Conservation (phyloP, 1,140 invertebrate species). For the Drosophila tropicalis region DNA sequence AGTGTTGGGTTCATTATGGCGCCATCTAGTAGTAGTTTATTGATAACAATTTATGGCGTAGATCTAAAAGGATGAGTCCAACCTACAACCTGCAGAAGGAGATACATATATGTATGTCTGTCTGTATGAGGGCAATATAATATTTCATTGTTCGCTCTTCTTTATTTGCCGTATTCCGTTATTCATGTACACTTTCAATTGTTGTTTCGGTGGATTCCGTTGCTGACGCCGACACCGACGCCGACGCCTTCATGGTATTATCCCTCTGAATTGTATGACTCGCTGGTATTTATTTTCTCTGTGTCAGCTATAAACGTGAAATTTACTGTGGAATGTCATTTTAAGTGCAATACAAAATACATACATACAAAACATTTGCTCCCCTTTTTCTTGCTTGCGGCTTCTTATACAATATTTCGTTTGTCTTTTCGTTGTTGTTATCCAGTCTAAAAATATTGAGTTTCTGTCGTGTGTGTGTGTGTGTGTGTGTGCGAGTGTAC, state of each 20-base stretch:
- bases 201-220: conserved; percentile 16
- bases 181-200: conserved; percentile 18
- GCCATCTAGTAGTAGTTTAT: too few relatives aligned
- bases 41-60: too few relatives aligned
- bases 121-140: not conserved
- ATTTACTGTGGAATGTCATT: conserved; percentile 82
- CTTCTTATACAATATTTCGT: conserved; percentile 30
- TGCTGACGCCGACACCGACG: conserved; percentile 12
- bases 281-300: conserved; percentile 75
- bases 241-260: conserved; percentile 45
- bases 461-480: too few relatives aligned
- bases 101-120: too few relatives aligned
- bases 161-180: conserved; percentile 6
- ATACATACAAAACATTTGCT: conserved; percentile 37
- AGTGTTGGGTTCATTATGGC: too few relatives aligned
- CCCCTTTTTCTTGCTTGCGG: conserved; percentile 20
- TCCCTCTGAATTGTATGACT: conserved; percentile 26
- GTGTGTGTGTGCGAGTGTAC: not conserved
- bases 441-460: not conserved
- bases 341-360: conserved; percentile 61
- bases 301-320: conserved; percentile 81
- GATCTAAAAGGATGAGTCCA: too few relatives aligned
- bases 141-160: conserved; percentile 2
- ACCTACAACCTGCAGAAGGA: too few relatives aligned
- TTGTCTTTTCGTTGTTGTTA: conserved; percentile 9